phyloP scores from a whole-genome alignment of 2,888 invertebrate species.

The Dolichopus griseipennis region DNA sequence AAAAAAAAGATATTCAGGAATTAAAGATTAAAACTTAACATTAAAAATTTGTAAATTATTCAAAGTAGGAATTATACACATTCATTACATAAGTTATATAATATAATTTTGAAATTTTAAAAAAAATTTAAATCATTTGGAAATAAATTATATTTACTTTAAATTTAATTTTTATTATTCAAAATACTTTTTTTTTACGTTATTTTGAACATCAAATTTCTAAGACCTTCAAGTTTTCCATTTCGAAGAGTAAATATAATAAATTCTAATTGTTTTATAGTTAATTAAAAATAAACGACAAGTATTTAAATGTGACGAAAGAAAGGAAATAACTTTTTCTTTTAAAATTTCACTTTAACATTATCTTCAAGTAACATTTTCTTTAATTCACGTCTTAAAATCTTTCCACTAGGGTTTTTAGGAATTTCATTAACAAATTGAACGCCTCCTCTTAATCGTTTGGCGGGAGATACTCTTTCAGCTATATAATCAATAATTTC shows the following conservation, averaged over 20 bases:
- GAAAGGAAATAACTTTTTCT: no score
- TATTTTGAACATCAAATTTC: no score
- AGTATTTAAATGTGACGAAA: no score
- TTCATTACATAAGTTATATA: background rate
- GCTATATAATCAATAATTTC: slow-evolving; percentile 52
- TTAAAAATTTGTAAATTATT: background rate
- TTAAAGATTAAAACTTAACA: background rate
- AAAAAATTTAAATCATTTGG: background rate
- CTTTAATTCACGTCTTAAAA: slow-evolving; percentile 52
- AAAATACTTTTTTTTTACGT: no score
- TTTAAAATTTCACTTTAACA: slow-evolving; percentile 21
- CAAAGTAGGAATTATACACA: background rate
- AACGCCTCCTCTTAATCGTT: slow-evolving; percentile 65
- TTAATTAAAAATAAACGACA: no score
- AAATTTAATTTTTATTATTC: background rate
- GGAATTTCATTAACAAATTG: slow-evolving; percentile 65
- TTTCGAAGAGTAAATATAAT: no score
- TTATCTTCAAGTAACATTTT: slow-evolving; percentile 30
- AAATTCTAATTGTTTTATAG: no score
- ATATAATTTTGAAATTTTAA: background rate
- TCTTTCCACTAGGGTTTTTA: slow-evolving; percentile 70
- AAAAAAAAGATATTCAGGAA: background rate
- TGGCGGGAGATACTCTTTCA: slow-evolving; percentile 56
- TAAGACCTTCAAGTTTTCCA: no score
- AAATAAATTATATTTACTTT: slow-evolving; percentile 6